A percentile compares a stretch with the other conserved stretches of the same genome.
Evolutionary conservation across 2,888 invertebrate genomes (phyloP).

Genomic region (Lamellibrachia columna): DNA sequence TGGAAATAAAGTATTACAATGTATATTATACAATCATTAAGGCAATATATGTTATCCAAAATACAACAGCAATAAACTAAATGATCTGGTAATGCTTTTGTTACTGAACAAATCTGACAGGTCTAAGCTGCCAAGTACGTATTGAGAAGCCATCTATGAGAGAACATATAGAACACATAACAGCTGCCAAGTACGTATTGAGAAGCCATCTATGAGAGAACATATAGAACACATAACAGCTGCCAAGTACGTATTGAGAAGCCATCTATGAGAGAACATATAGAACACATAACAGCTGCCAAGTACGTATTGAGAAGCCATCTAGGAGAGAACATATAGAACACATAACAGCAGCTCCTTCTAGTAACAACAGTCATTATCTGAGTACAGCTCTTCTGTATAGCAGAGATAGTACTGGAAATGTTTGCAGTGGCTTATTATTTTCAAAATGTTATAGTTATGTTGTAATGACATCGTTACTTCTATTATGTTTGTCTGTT

Average conservation of each 20-base stretch:
- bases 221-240: no score
- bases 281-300: not conserved
- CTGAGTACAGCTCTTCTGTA: not conserved
- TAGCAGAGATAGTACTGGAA: not conserved
- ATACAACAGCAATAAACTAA: not conserved
- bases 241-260: no score
- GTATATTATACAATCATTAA: not conserved
- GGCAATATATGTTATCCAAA: not conserved
- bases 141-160: no score
- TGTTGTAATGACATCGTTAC: no score
- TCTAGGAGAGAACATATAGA: no score
- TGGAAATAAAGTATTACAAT: not conserved
- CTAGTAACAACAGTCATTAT: not conserved
- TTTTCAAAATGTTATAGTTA: no score
- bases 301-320: no score
- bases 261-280: no score
- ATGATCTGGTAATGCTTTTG: not conserved
- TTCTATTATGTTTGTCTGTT: no score
- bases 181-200: not conserved
- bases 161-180: not conserved
- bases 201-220: no score
- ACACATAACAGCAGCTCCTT: not conserved
- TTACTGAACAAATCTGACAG: not conserved
- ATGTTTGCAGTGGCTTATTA: not conserved
- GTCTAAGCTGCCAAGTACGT: not conserved